Percentiles rank a stretch among this genome's conserved stretches.
phyloP scores from a whole-genome alignment of 2,888 invertebrate genomes.

The Tachina lurida region DNA sequence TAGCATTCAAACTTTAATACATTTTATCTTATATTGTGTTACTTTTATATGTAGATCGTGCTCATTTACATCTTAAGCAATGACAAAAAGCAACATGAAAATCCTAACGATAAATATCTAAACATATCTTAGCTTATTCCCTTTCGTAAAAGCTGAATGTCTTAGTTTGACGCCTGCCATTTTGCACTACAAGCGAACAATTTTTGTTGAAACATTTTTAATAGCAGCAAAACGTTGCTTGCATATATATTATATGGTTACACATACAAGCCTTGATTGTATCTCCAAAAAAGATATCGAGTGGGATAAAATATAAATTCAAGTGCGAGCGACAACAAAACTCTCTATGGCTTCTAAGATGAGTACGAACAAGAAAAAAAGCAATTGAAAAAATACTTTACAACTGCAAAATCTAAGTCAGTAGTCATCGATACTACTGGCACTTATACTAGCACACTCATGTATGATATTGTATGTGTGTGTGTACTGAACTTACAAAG shows the following conservation, averaged over 20 bases:
- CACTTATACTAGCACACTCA: conserved; percentile 30
- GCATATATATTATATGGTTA: neutral
- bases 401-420: conserved; percentile 61
- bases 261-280: neutral
- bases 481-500: conserved; percentile 32
- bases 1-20: neutral
- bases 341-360: conserved; percentile 26
- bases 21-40: conserved; percentile 34
- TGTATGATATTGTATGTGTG: conserved; percentile 45
- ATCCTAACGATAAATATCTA: conserved; percentile 57
- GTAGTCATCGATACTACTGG: conserved; percentile 49
- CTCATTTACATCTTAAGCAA: conserved; percentile 52
- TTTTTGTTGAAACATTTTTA: conserved; percentile 42
- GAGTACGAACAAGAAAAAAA: conserved; percentile 17
- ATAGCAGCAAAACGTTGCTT: conserved; percentile 12
- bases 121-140: neutral
- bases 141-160: neutral
- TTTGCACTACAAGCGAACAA: conserved; percentile 44
- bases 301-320: conserved; percentile 65
- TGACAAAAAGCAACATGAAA: conserved; percentile 59
- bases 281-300: conserved; percentile 26
- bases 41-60: conserved; percentile 35
- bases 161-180: conserved; percentile 55
- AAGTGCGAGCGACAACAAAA: conserved; percentile 64
- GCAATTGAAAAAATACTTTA: conserved; percentile 38